Conservation (phyloP, 2,888 invertebrate species). For the Tinea pellionella region DNA sequence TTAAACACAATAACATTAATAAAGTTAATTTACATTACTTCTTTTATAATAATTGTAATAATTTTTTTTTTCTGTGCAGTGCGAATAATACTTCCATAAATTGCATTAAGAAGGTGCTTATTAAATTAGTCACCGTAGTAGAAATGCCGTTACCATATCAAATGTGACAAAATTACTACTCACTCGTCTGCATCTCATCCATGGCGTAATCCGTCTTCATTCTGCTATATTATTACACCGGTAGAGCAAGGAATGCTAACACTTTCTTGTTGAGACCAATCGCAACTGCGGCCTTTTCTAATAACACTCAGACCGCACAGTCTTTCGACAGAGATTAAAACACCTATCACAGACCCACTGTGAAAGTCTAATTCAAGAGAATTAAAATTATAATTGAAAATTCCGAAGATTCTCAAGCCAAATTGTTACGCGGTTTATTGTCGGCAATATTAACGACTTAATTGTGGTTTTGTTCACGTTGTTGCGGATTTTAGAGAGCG, state of each 20-base stretch:
- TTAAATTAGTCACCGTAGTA: not conserved
- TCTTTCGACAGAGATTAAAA: constrained; percentile 35
- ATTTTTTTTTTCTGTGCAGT: not conserved
- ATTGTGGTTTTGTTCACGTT: not conserved
- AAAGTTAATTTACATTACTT: no score
- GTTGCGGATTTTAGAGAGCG: constrained; percentile 1
- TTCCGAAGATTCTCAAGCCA: constrained; percentile 30
- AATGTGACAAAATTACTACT: constrained; percentile 26
- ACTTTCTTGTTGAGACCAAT: constrained; percentile 41
- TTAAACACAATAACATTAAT: no score
- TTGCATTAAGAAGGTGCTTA: not conserved
- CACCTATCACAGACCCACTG: constrained; percentile 26
- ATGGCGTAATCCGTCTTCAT: constrained; percentile 69
- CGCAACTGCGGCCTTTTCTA: constrained; percentile 27
- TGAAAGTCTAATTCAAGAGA: constrained; percentile 37
- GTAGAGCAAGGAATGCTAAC: constrained; percentile 22
- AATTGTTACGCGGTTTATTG: constrained; percentile 18
- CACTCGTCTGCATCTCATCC: constrained; percentile 66
- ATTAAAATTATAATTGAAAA: constrained; percentile 40
- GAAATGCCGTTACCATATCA: not conserved
- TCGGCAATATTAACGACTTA: not conserved
- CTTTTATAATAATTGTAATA: no score
- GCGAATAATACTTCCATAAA: not conserved
- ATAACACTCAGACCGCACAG: constrained; percentile 36
- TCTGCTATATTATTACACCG: constrained; percentile 22